phyloP scores from a whole-genome alignment of 2,797 vertebrate species.

The Semotilus atromaculatus region DNA sequence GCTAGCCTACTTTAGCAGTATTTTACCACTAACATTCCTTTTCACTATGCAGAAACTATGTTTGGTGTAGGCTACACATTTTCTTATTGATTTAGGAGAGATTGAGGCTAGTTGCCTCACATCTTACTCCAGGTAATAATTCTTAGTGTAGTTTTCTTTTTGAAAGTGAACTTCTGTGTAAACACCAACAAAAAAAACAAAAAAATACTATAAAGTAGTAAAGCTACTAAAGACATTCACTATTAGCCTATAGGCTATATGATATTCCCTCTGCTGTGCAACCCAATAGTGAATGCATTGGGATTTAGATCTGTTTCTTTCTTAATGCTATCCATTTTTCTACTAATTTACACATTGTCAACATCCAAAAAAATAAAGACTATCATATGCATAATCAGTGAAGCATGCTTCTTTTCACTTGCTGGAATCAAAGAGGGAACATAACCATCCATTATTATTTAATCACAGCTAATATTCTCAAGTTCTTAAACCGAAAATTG shows the following conservation, averaged over 20 bases:
- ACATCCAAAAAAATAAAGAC: background rate
- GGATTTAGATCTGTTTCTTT: slow-evolving; percentile 30
- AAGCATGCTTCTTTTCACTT: slow-evolving; percentile 21
- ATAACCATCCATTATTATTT: slow-evolving; percentile 8
- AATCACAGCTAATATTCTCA: slow-evolving; percentile 13
- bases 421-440: slow-evolving; percentile 21
- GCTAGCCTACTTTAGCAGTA: background rate
- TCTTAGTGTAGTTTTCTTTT: background rate
- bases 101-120: background rate
- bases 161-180: background rate
- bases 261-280: slow-evolving; percentile 30
- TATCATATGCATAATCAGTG: slow-evolving; percentile 24
- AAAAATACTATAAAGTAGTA: background rate
- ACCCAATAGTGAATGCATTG: slow-evolving; percentile 23
- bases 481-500: background rate
- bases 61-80: too few species aligned
- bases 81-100: too few species aligned
- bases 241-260: background rate
- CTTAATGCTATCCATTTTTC: slow-evolving; percentile 13
- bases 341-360: slow-evolving; percentile 29
- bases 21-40: background rate
- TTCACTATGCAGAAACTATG: background rate
- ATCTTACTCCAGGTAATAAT: background rate
- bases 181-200: too few species aligned
- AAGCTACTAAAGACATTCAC: background rate